Base-by-base conservation (phyloP, 2,797 vertebrate species). In the Sebastes steindachneri region DNA sequence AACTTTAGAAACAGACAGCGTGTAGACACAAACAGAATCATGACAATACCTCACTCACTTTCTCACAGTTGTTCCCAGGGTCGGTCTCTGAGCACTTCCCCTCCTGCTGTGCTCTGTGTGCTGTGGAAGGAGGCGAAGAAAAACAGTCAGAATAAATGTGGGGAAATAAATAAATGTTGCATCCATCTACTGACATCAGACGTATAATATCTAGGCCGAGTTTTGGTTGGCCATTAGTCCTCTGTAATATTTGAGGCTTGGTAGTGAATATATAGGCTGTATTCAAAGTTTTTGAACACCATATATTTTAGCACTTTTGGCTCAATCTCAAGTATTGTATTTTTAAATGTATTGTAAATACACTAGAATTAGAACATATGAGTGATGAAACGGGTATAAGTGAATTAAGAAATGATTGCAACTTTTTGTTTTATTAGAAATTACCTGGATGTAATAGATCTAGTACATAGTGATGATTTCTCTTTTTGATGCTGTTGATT, bases 71-170 rank as follows among this genome's bases (percentile, higher is more conserved):
- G 64, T 92, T 95, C 29, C 93, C 89, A 0, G 80, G 73, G 0
- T 92, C 93, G 60, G 88, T 88, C 31, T 97, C 97, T 0, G 95
- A 89, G 77, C 68, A 80, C 85, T 84, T 89, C 55, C 91, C 67
- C 2, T 94, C 94, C 78, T 96, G 95, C 12, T 95, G 91, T 3
- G 91, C 93, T 88, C 95, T 96, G 84, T 95, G 95, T 5, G 91
- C 96, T 96, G 88, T 7, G n/a, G 57, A 10, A 64, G 57, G 54
- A 14, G 19, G 55, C 4, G 45, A 82, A 14, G 14, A 58, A 29
- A 57, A 9, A 23, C 4, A 58, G 4, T 26, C 9, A 67, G 51
- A 14, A 35, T 14, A 37, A 28, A 41, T 70, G 1, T 5, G 66
- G 33, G 15, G 31, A 60, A 17, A 15, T 57, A n/a, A 11, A 35